Evolutionary conservation across 2,113 vertebrate species (phyloP), one percentile per base, ranked within the genome.

Genomic region (Neotoma lepida): DNA sequence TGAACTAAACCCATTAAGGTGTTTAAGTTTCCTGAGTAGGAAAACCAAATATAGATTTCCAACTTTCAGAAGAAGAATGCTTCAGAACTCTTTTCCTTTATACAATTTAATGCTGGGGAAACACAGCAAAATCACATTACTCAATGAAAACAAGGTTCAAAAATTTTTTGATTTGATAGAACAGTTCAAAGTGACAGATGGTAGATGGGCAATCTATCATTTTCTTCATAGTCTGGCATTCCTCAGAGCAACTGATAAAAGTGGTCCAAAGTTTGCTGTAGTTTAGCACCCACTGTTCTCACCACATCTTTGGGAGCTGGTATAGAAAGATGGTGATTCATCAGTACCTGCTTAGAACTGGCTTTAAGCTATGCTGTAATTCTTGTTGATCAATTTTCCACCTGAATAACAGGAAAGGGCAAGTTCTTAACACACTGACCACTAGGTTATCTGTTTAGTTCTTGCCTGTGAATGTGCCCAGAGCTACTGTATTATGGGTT

Each of bases 121-220:
- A 94, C 46, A 94, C 22, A 96, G n/a, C 6, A 82, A 93, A 96
- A 96, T 95, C 78, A 94, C 39, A 96, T 96, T 94, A 74, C 73
- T 96, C 90, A 80, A 89, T 89, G 81, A 96, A 97, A 97, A 95
- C 54, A 96, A 95, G 88, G 90, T 92, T 96, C 35, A 86, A 95
- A 93, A 93, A 93, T 80, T 88, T 92, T 84, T 88, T 97, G 66
- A 97, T 88, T 96, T 96, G 66, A 95, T 95, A 95, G 68, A 91
- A 94, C 64, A 94, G 58, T 97, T 96, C 71, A 96, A 94, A 94
- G 71, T 90, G 95, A 94, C 95, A 96, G 87, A 95, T 95, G 88
- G 94, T 90, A 93, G 93, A 96, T 10, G 24, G 73, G 44, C 0
- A 3, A 95, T 95, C 61, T 95, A 89, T 96, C 92, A 95, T 94